phyloP scores from a whole-genome alignment of 2,113 vertebrate genomes.

The Nyctereutes procyonoides region DNA sequence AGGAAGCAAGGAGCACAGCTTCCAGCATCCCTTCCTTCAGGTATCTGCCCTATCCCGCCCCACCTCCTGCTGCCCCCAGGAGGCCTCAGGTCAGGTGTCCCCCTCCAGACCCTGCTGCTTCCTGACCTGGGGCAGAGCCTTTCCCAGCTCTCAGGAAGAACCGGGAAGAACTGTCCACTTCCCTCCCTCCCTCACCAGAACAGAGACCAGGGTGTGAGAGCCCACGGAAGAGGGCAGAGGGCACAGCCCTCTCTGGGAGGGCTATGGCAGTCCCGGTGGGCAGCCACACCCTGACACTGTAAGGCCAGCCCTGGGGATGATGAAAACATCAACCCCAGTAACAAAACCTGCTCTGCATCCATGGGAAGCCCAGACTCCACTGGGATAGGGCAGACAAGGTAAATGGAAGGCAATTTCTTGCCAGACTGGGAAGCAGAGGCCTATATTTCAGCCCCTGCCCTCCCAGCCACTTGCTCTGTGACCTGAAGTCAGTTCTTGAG shows the following conservation, averaged over 20 bases:
- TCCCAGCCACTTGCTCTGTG: not conserved
- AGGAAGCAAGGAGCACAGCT: constrained; percentile 84
- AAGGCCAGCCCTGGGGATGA: not conserved
- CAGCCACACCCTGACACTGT: accelerated
- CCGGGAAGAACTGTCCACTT: not conserved
- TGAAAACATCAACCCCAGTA: not conserved
- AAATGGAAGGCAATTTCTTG: not conserved
- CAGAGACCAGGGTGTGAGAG: not conserved
- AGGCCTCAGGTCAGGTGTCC: not conserved
- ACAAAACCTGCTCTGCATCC: not conserved
- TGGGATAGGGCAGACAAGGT: not conserved
- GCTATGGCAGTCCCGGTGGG: not conserved
- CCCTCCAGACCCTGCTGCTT: not conserved
- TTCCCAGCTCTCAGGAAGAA: not conserved
- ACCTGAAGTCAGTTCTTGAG: not conserved
- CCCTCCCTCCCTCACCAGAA: not conserved
- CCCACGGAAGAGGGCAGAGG: not conserved
- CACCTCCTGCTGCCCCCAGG: too few relatives aligned
- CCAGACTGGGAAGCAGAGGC: not conserved
- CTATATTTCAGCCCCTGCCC: not conserved
- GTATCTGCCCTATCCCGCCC: constrained; percentile 78
- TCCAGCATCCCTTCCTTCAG: constrained; percentile 95
- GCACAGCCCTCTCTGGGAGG: not conserved
- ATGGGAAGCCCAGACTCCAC: not conserved
- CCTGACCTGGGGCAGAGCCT: not conserved